Conservation (phyloP, 2,797 vertebrate genomes). For the Tragelaphus oryx region DNA sequence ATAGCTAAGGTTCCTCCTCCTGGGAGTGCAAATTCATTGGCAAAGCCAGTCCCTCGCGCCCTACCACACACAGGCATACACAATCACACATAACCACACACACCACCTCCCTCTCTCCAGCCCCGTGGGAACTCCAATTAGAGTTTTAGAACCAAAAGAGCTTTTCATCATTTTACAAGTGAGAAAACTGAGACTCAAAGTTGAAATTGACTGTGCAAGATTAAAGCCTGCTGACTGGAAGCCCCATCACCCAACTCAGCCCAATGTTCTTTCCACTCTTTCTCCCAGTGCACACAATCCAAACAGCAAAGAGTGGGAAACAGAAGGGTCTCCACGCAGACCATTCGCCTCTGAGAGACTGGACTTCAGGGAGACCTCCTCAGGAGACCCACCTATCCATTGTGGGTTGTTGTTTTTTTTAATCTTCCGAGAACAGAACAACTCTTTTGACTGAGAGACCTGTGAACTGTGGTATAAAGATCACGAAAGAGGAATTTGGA, state of each 20-base stretch:
- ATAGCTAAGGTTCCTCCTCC: no score
- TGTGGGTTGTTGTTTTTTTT: not conserved
- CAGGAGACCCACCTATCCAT: not conserved
- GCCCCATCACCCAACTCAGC: not conserved
- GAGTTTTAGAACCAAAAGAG: not conserved
- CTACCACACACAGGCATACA: not conserved
- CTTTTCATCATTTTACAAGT: not conserved
- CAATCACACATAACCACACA: not conserved
- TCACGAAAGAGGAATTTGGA: not conserved
- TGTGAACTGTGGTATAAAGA: not conserved
- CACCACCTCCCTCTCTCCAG: not conserved
- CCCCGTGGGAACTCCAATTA: not conserved
- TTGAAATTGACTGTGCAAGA: not conserved
- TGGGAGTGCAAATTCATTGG: not conserved
- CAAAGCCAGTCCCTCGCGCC: not conserved
- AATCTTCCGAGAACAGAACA: not conserved
- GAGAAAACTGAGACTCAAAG: not conserved
- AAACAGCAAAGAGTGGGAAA: not conserved
- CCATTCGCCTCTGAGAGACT: not conserved
- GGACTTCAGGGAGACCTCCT: not conserved
- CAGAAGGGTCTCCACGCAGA: not conserved
- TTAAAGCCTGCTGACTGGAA: not conserved
- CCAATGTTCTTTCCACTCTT: not conserved
- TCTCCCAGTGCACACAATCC: not conserved
- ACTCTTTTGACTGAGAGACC: not conserved